Conservation (phyloP, 2,888 invertebrate species). For the Amiota communis region DNA sequence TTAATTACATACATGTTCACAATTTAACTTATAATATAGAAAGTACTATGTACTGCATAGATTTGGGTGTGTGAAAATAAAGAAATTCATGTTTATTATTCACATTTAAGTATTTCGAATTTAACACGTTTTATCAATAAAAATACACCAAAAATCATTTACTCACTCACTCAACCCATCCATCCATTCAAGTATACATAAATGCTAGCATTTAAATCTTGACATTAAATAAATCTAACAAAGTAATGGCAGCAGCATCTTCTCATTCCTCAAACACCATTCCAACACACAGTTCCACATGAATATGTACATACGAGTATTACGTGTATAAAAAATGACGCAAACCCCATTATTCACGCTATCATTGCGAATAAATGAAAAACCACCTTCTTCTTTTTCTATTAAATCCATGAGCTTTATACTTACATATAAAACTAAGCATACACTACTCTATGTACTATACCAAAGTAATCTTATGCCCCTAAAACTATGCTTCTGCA, state of each 20-base stretch:
- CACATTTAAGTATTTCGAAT: constrained; percentile 35
- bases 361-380: constrained; percentile 47
- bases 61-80: neutral
- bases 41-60: neutral
- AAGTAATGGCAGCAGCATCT: constrained; percentile 50
- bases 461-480: neutral
- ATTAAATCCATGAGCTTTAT: neutral
- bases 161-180: neutral
- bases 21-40: neutral
- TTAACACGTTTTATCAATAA: constrained; percentile 66
- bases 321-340: constrained; percentile 58
- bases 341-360: constrained; percentile 64
- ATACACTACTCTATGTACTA: too few species aligned
- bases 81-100: constrained; percentile 37
- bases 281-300: constrained; percentile 27
- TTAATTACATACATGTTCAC: neutral
- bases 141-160: constrained; percentile 46
- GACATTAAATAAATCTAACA: constrained; percentile 64
- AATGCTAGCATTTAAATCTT: constrained; percentile 41
- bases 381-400: neutral
- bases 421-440: neutral
- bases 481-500: constrained; percentile 36
- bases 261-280: constrained; percentile 49
- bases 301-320: constrained; percentile 15
- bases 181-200: neutral